Evolutionary conservation across 1,140 invertebrate genomes (phyloP).

Genomic region (Hyles euphorbiae): DNA sequence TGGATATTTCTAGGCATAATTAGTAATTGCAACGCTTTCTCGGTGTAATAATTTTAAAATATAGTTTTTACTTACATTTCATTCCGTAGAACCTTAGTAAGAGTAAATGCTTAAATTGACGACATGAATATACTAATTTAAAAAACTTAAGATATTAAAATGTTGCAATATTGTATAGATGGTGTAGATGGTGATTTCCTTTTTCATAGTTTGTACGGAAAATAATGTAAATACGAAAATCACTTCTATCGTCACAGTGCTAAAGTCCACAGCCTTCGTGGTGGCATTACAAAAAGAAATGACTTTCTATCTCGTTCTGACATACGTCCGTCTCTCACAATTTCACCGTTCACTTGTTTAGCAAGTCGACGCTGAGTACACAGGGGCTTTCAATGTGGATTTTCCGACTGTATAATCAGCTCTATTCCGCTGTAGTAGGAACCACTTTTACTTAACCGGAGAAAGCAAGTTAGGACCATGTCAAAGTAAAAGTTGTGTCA

Average conservation of each 20-base stretch:
- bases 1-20: too few relatives aligned
- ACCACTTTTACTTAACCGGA: constrained; percentile 14
- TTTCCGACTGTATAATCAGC: neutral
- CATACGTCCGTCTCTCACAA: constrained; percentile 53
- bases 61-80: too few relatives aligned
- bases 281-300: constrained; percentile 55
- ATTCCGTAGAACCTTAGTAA: too few relatives aligned
- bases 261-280: constrained; percentile 30
- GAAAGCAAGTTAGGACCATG: constrained; percentile 39
- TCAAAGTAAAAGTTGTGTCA: constrained; percentile 26
- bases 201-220: too few relatives aligned
- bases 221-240: neutral
- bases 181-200: too few relatives aligned
- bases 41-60: too few relatives aligned
- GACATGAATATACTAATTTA: too few relatives aligned
- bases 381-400: constrained; percentile 28
- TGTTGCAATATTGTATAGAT: too few relatives aligned
- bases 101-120: too few relatives aligned
- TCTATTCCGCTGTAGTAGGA: constrained; percentile 18
- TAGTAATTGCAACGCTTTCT: too few relatives aligned
- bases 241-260: neutral
- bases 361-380: constrained; percentile 41
- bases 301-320: constrained; percentile 45
- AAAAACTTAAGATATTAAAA: too few relatives aligned
- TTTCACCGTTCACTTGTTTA: constrained; percentile 75